Base-by-base conservation (phyloP, 1,140 invertebrate genomes). In the Andricus grossulariae region DNA sequence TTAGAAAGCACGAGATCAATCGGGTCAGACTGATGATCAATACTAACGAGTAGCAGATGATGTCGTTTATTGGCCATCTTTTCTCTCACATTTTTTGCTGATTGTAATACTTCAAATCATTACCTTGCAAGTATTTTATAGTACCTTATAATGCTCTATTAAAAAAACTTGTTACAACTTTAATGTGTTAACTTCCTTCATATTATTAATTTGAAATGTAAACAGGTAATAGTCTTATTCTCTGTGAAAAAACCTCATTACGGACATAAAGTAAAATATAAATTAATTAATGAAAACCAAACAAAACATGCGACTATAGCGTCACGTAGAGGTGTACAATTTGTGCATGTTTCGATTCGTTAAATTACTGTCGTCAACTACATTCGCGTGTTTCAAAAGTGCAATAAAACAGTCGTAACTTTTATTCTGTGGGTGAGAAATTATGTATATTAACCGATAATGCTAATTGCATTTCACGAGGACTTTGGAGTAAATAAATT, bases 381-480 rank as follows among this genome's bases (percentile, higher is more conserved):
- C 19, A 57, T 32, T 66, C 32, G 21, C 21, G 57, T 39, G 57
- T 25, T 15, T 66, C 57, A 32, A 66, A 66, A 66, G 57, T 66
- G 25, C 25, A 66, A 66, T 66, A 66, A 66, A 66, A 39, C 57
- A 15, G 57, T 66, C 57, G 57, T 66, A 66, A 66, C 57, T 66
- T 39, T 66, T 66, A 66, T 66, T 21, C 57, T 66, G 57, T 66
- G 57, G 57, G 21, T 66, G n/a, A 66, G 57, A 66, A 66, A 66
- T 66, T 39, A 66, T 66, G 32, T 66, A 25, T 66, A 66, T 66
- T 66, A 21, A 25, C 57, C 32, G 57, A 66, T 66, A 66, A 66
- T 66, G 57, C 57, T 66, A 66, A 66, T 66, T 66, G 57, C 25
- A 66, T 66, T 66, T 66, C 25, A 66, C 57, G 57, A 66, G 57